phyloP scores from a whole-genome alignment of 2,888 invertebrate genomes.

The Ectropis crepuscularia region DNA sequence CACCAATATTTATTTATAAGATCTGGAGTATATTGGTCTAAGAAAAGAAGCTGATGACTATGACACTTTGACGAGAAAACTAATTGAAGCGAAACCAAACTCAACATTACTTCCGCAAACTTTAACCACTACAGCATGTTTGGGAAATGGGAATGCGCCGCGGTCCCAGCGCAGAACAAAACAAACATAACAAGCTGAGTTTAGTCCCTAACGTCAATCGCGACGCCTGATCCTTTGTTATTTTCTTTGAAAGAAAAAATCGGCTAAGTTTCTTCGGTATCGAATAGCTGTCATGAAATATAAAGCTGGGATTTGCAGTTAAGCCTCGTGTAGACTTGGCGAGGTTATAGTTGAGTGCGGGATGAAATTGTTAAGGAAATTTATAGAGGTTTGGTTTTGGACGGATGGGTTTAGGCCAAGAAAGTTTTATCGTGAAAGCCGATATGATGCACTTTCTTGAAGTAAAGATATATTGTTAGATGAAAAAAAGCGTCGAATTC shows the following conservation, averaged over 20 bases:
- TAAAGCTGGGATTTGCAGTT: conserved; percentile 32
- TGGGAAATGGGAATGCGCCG: conserved; percentile 19
- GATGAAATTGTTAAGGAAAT: conserved; percentile 7
- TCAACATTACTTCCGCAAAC: conserved; percentile 11
- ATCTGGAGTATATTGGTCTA: too few species aligned
- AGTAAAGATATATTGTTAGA: too few species aligned
- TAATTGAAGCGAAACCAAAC: not conserved
- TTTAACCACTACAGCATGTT: conserved; percentile 27
- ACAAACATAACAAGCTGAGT: conserved; percentile 39
- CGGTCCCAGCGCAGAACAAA: conserved; percentile 29
- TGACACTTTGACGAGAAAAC: not conserved
- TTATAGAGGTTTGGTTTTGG: conserved; percentile 1
- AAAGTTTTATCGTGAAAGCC: too few species aligned
- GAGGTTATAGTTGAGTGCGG: conserved; percentile 16
- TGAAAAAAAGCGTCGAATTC: too few species aligned
- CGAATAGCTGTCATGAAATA: conserved; percentile 38
- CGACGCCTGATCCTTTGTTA: conserved; percentile 40
- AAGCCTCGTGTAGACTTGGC: conserved; percentile 27
- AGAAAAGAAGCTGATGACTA: not conserved
- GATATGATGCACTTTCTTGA: too few species aligned
- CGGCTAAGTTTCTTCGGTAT: conserved; percentile 37
- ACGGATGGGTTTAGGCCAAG: not conserved
- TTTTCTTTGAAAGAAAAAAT: conserved; percentile 37
- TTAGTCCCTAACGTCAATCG: conserved; percentile 38
- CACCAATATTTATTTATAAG: too few species aligned